Percentiles rank a stretch among this genome's conserved stretches.
These are phyloP conservation scores for Spinibarbus caldwelli DNA, from an alignment of 2,797 vertebrate species.

Conservation along the genomic window DNA sequence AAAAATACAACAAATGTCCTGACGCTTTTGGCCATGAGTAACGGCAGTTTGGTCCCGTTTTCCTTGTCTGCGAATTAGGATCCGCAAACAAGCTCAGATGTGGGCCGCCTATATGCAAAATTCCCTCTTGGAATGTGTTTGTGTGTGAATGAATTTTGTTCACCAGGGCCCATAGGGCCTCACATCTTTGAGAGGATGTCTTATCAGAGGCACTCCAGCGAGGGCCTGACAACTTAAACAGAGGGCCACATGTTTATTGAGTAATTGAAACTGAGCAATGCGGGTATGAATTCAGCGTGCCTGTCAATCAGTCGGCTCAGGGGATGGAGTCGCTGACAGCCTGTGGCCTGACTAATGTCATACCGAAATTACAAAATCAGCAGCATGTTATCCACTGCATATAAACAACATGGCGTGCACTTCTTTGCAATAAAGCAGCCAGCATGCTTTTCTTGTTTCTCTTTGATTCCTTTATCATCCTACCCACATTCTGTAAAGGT, in stretches of 20 bases:
- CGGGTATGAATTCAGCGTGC: slow-evolving; percentile 57
- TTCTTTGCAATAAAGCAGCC: slow-evolving; percentile 48
- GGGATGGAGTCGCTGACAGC: slow-evolving; percentile 56
- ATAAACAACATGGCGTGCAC: slow-evolving; percentile 49
- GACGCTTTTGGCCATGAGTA: slow-evolving; percentile 24
- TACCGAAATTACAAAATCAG: slow-evolving; percentile 65
- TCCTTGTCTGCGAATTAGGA: not conserved
- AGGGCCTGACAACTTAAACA: slow-evolving; percentile 58
- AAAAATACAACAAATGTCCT: slow-evolving; percentile 28
- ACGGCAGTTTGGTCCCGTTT: slow-evolving; percentile 27
- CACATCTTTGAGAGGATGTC: slow-evolving; percentile 51
- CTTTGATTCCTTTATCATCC: not conserved
- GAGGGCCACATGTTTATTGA: slow-evolving; percentile 64
- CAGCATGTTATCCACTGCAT: slow-evolving; percentile 62
- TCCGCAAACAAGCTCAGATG: slow-evolving; percentile 1
- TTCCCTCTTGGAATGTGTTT: slow-evolving; percentile 27
- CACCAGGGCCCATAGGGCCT: slow-evolving; percentile 41
- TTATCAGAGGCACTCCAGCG: slow-evolving; percentile 55
- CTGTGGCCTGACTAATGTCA: slow-evolving; percentile 56
- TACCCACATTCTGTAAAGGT: not conserved
- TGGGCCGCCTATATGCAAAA: not conserved
- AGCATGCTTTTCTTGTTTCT: slow-evolving; percentile 32
- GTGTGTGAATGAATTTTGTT: slow-evolving; percentile 39
- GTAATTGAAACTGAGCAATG: slow-evolving; percentile 65
- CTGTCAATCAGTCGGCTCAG: slow-evolving; percentile 59